Conservation (phyloP, 2,113 vertebrate genomes). For the Felis chaus region DNA sequence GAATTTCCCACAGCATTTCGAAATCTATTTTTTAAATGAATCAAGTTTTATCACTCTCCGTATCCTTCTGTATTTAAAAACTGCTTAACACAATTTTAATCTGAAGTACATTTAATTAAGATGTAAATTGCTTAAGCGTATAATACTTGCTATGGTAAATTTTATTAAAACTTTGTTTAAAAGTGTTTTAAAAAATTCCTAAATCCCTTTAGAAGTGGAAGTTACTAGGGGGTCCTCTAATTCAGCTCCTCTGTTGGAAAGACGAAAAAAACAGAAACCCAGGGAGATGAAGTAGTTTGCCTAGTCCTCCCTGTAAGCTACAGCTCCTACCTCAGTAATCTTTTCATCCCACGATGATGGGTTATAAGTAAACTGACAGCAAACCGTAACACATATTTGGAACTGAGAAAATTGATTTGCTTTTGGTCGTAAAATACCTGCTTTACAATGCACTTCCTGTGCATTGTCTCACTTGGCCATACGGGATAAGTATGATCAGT, state of each 20-base stretch:
- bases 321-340: background rate
- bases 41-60: background rate
- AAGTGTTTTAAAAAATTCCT: background rate
- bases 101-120: constrained; percentile 6
- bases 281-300: background rate
- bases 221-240: background rate
- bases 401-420: background rate
- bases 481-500: background rate
- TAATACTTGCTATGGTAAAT: background rate
- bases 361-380: background rate
- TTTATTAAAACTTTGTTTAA: constrained; percentile 14
- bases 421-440: background rate
- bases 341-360: background rate
- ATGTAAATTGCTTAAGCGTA: background rate
- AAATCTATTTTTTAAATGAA: background rate
- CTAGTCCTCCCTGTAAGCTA: background rate
- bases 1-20: constrained; percentile 7
- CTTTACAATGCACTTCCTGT: background rate
- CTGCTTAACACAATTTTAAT: background rate
- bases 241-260: background rate
- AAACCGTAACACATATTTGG: background rate
- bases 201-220: background rate
- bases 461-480: background rate
- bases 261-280: background rate
- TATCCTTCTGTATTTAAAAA: background rate